A percentile compares a stretch with the other conserved stretches of the same genome.
Evolutionary conservation across 1,140 invertebrate genomes (phyloP).

Genomic region (Listronotus bonariensis): DNA sequence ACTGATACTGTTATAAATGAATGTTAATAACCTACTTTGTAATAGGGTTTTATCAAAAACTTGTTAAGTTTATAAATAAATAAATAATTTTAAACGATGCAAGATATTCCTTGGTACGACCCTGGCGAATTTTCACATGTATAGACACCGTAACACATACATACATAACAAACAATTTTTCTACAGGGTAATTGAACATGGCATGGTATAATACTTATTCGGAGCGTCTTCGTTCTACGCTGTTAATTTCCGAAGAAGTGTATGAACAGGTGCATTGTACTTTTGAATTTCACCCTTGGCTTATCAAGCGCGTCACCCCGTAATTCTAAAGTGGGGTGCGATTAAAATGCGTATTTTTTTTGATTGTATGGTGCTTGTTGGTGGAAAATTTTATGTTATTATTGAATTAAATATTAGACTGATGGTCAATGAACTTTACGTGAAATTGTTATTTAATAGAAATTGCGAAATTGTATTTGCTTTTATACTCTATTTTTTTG

Average conservation of each 20-base stretch:
- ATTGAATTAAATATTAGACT: too few relatives aligned
- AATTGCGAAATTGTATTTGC: too few relatives aligned
- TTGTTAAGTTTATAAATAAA: too few relatives aligned
- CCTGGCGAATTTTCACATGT: conserved; percentile 11
- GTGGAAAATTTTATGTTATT: too few relatives aligned
- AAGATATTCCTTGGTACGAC: neutral
- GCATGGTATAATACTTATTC: conserved; percentile 27
- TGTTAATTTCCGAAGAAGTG: conserved; percentile 28
- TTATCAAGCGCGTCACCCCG: conserved; percentile 33
- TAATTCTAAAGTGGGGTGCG: conserved; percentile 24
- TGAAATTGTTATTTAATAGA: too few relatives aligned
- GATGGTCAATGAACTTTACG: too few relatives aligned
- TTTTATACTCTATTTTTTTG: too few relatives aligned
- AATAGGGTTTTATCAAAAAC: too few relatives aligned
- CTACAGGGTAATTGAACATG: conserved; percentile 17
- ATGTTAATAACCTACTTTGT: too few relatives aligned
- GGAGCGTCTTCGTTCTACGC: conserved; percentile 30
- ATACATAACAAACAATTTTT: conserved; percentile 14
- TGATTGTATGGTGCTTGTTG: too few relatives aligned
- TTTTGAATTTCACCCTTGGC: conserved; percentile 33
- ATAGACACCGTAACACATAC: conserved; percentile 14
- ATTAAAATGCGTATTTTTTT: conserved; percentile 15
- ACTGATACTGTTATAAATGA: too few relatives aligned
- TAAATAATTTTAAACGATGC: too few relatives aligned
- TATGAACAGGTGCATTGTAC: conserved; percentile 36